phyloP scores from a whole-genome alignment of 1,140 invertebrate species.

The Oreohelix idahoensis region DNA sequence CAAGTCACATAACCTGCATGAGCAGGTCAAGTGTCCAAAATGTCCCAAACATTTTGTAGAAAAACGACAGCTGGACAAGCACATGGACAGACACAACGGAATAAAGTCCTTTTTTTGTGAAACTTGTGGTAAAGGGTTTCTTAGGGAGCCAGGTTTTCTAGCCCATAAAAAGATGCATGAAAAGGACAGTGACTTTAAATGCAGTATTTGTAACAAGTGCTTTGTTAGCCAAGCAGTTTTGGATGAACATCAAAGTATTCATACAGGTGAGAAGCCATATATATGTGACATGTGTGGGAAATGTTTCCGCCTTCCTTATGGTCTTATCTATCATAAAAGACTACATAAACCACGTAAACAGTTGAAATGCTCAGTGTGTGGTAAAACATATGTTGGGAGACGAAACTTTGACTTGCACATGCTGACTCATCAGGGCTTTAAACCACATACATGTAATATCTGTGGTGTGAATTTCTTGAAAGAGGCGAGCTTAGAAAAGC shows the following conservation, averaged over 20 bases:
- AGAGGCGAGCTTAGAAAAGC: constrained; percentile 42
- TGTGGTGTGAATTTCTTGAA: constrained; percentile 55
- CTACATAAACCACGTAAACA: constrained; percentile 1
- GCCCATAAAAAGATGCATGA: constrained; percentile 45
- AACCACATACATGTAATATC: constrained; percentile 81
- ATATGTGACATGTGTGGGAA: constrained; percentile 43
- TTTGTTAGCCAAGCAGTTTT: constrained; percentile 96
- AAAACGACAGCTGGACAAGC: constrained; percentile 9
- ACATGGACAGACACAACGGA: constrained; percentile 84
- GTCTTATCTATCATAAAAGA: constrained; percentile 19
- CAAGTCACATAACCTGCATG: constrained; percentile 7
- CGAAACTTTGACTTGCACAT: constrained; percentile 86
- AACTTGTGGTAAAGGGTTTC: constrained; percentile 54
- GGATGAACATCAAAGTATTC: constrained; percentile 94
- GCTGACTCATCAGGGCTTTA: constrained; percentile 86
- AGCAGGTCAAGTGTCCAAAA: constrained; percentile 14
- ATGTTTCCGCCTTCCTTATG: not conserved
- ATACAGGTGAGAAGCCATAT: constrained; percentile 74
- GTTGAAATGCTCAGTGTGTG: constrained; percentile 80
- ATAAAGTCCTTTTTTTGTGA: constrained; percentile 83
- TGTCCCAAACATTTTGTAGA: constrained; percentile 32
- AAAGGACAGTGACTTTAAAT: constrained; percentile 74
- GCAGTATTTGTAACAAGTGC: constrained; percentile 91
- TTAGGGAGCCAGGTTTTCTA: constrained; percentile 39
- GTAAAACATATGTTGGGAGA: constrained; percentile 89